Evolutionary conservation across 2,797 vertebrate genomes (phyloP).

Genomic region (Gallinago solitaria): DNA sequence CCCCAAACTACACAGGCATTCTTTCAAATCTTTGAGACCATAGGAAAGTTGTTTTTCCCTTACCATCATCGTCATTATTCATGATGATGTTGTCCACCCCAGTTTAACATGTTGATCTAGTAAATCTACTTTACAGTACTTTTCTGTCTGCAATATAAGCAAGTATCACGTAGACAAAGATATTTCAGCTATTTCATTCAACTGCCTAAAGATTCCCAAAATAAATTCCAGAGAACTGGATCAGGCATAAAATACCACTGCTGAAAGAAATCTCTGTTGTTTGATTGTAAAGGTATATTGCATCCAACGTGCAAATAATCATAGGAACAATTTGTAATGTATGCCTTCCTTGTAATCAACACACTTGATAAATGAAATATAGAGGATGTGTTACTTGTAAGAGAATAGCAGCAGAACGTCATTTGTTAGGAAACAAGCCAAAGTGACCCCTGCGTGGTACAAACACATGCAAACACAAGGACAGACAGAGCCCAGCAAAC

Average conservation of each 20-base stretch:
- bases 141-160: background rate
- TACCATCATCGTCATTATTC: background rate
- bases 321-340: background rate
- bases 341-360: conserved; percentile 37
- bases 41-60: conserved; percentile 4
- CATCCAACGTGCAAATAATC: background rate
- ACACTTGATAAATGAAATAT: conserved; percentile 54
- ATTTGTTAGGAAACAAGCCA: conserved; percentile 28
- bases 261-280: background rate
- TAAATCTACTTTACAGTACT: conserved; percentile 20
- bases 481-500: background rate
- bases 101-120: conserved; percentile 20
- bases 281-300: background rate
- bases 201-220: conserved; percentile 25
- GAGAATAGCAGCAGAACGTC: conserved; percentile 56
- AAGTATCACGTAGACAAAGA: background rate
- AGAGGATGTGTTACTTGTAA: conserved; percentile 38
- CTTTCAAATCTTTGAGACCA: conserved; percentile 15
- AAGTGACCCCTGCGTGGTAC: conserved; percentile 32
- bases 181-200: conserved; percentile 30
- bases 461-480: background rate
- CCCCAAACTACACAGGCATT: conserved; percentile 58
- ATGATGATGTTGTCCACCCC: background rate
- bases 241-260: background rate
- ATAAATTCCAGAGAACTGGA: conserved; percentile 4